Conservation (phyloP, 2,888 invertebrate genomes). For the Athripsodes cinereus region DNA sequence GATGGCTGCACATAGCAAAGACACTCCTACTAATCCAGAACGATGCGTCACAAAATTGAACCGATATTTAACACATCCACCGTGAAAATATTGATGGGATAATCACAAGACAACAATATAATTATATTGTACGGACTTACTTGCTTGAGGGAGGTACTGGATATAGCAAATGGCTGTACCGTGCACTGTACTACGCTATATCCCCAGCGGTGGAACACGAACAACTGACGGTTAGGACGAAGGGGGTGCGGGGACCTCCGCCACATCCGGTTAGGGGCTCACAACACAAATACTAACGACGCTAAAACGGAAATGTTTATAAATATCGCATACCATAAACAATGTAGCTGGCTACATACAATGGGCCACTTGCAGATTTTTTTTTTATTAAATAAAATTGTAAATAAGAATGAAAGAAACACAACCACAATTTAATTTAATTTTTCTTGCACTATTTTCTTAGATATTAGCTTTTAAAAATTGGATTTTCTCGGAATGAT, state of each 20-base stretch:
- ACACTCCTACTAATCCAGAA: conserved; percentile 44
- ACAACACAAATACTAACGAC: conserved; percentile 38
- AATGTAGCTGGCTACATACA: too few species aligned
- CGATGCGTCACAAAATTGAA: conserved; percentile 52
- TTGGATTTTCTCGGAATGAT: too few species aligned
- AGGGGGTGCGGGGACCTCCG: conserved; percentile 49
- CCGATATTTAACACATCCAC: conserved; percentile 30
- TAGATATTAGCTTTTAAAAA: too few species aligned
- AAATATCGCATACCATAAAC: background rate
- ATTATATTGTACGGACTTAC: conserved; percentile 37
- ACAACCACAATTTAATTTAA: too few species aligned
- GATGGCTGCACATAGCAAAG: conserved; percentile 48
- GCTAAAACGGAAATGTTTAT: conserved; percentile 9
- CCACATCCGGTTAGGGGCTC: conserved; percentile 53
- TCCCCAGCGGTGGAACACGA: conserved; percentile 51
- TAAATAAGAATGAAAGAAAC: too few species aligned
- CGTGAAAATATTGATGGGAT: conserved; percentile 8
- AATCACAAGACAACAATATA: conserved; percentile 4
- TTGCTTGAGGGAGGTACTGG: conserved; percentile 51
- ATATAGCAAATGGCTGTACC: conserved; percentile 52
- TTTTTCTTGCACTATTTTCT: too few species aligned
- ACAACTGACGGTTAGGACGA: conserved; percentile 38
- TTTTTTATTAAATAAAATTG: too few species aligned
- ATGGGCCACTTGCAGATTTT: too few species aligned
- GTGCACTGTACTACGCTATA: conserved; percentile 42